Conservation (phyloP, 2,113 vertebrate genomes). For the Coptodon bakossiorum region DNA sequence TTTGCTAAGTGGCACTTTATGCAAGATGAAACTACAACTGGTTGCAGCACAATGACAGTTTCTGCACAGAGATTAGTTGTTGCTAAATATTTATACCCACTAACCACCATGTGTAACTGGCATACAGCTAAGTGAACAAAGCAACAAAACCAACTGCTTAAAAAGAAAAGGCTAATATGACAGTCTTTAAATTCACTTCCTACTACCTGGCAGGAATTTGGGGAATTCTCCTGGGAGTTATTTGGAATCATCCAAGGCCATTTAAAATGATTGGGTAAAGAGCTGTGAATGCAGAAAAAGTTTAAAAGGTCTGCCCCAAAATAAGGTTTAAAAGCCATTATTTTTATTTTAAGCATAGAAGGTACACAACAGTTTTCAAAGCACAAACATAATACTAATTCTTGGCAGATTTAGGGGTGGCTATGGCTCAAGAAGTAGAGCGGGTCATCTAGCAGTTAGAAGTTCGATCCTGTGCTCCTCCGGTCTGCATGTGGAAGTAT, state of each 20-base stretch:
- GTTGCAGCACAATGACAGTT: not conserved
- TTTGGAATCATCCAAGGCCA: fast-evolving
- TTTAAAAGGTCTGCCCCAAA: not conserved
- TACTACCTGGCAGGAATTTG: not conserved
- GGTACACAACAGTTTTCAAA: not conserved
- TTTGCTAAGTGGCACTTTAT: not conserved
- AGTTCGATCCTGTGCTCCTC: fast-evolving
- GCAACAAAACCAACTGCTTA: not conserved
- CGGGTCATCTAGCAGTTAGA: not conserved
- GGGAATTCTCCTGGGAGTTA: not conserved
- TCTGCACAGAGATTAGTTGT: not conserved
- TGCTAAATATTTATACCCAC: not conserved
- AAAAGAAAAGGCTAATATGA: not conserved
- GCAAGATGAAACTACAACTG: not conserved
- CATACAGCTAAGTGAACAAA: not conserved
- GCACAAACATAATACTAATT: not conserved
- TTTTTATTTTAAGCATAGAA: not conserved
- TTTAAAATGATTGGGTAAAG: not conserved
- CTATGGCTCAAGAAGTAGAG: not conserved
- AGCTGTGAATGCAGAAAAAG: not conserved
- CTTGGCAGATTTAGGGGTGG: not conserved
- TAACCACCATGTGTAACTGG: not conserved
- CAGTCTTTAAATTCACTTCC: not conserved
- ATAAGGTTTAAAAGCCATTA: not conserved
- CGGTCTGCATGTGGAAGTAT: not conserved